Evolutionary conservation across 1,140 invertebrate species (phyloP), one percentile per base, ranked within the genome.

Genomic region (Aradophagus sp.): DNA sequence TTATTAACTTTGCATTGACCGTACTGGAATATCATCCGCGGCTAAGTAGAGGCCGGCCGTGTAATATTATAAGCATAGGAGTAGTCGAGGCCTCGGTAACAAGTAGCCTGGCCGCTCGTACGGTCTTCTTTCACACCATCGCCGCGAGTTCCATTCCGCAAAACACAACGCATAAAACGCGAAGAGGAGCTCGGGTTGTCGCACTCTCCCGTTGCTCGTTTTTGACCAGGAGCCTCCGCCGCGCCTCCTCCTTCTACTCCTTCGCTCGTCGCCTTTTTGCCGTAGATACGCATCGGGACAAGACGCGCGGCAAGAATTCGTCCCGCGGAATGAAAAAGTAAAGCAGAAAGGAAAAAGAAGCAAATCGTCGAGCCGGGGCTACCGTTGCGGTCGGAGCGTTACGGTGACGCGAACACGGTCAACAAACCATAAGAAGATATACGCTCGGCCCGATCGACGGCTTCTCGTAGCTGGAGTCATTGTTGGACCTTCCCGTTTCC

Each of bases 371-470:
- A 14, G 42, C 20, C 7, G 4, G 13, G 36, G 50, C 55, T 66
- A 59, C 56, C 19, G 50, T 62, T 67, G 47, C 42, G 41, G 61
- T 53, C 16, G 31, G 16, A 26, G 26, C 63, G 63, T 73, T 61
- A 68, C 63, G 70, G 59, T 55, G 59, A 65, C 52, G 34, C 53
- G 70, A 61, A 36, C 58, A 73, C 42, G 70, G 50, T 65, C 63
- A 73, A 73, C 63, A 73, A 73, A 68, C 47, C 70, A 68, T 68
- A 65, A 68, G 63, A 73, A 68, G 53, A 41, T 63, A 59, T 26
- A 52, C 56, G 27, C 8, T 63, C 31, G 10, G 35, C 50, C 23
- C 56, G 56, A 67, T 73, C 42, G 62, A 50, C 23, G 20, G 17
- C 19, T 69, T 56, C 50, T 39, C 27, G 41, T 15, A 50, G n/a